phyloP scores from a whole-genome alignment of 1,140 invertebrate species.

The Bilobella aurantiaca region DNA sequence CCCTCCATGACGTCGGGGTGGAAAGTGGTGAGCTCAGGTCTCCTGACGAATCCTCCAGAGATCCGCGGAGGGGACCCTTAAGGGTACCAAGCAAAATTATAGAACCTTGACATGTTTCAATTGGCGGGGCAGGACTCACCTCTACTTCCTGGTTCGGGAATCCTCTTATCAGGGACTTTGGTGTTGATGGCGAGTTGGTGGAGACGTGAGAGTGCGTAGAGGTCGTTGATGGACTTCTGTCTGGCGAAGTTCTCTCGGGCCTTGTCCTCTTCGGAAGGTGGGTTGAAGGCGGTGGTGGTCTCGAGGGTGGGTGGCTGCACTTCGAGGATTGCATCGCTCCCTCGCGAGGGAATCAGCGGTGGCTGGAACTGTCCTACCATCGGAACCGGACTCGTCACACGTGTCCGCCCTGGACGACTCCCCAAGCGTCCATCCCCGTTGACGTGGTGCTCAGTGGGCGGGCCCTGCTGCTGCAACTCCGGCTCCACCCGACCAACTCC shows the following conservation, averaged over 20 bases:
- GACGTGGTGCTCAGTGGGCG: too few relatives aligned
- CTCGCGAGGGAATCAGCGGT: too few relatives aligned
- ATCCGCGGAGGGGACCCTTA: background rate
- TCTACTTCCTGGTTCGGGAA: constrained; percentile 1
- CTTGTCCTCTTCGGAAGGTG: constrained; percentile 17
- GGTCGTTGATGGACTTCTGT: constrained; percentile 30
- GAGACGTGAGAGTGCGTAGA: constrained; percentile 31
- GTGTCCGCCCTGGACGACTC: too few relatives aligned
- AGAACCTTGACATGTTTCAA: background rate
- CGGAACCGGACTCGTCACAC: too few relatives aligned
- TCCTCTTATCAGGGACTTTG: constrained; percentile 14
- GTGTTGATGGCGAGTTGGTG: constrained; percentile 31
- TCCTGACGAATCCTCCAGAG: background rate
- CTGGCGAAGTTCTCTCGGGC: constrained; percentile 30
- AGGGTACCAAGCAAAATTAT: background rate
- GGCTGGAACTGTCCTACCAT: too few relatives aligned
- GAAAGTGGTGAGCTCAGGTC: constrained; percentile 19
- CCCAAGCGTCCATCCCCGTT: too few relatives aligned
- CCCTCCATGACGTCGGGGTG: constrained; percentile 1
- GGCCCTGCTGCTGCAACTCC: too few relatives aligned
- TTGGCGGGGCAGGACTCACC: background rate
- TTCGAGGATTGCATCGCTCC: background rate
- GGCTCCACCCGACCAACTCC: too few relatives aligned
- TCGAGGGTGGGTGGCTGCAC: background rate
- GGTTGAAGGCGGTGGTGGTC: background rate